Percentiles rank a stretch among this genome's conserved stretches.
Evolutionary conservation across 2,113 vertebrate genomes (phyloP).

Genomic region (Turdus rufiventris): DNA sequence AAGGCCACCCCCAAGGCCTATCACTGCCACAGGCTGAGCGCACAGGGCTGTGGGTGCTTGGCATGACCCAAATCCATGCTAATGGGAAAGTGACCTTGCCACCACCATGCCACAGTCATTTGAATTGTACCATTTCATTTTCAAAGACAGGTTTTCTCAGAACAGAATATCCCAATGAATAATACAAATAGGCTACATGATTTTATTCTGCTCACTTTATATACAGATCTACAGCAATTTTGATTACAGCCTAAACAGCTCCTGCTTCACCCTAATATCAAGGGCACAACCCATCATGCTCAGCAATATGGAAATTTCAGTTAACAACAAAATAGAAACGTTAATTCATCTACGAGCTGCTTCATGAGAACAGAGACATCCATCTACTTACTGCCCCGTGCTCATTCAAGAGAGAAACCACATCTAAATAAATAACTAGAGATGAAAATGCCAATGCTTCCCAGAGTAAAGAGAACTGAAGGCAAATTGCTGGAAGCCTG

Average conservation of each 20-base stretch:
- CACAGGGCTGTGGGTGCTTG: rapidly evolving
- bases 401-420: background rate
- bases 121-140: background rate
- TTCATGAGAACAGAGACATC: background rate
- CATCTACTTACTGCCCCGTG: background rate
- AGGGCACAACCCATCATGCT: background rate
- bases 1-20: background rate
- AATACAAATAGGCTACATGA: background rate
- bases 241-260: background rate
- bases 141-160: background rate
- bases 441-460: background rate
- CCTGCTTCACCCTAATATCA: background rate
- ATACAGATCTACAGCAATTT: background rate
- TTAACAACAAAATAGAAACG: background rate
- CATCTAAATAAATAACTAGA: background rate
- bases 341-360: background rate
- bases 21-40: background rate
- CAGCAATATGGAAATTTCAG: background rate
- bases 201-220: background rate
- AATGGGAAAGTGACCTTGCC: background rate
- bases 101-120: background rate
- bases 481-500: background rate
- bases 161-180: background rate
- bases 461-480: background rate
- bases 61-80: rapidly evolving